phyloP scores from a whole-genome alignment of 2,888 invertebrate genomes.

The Drosophila tripunctata region DNA sequence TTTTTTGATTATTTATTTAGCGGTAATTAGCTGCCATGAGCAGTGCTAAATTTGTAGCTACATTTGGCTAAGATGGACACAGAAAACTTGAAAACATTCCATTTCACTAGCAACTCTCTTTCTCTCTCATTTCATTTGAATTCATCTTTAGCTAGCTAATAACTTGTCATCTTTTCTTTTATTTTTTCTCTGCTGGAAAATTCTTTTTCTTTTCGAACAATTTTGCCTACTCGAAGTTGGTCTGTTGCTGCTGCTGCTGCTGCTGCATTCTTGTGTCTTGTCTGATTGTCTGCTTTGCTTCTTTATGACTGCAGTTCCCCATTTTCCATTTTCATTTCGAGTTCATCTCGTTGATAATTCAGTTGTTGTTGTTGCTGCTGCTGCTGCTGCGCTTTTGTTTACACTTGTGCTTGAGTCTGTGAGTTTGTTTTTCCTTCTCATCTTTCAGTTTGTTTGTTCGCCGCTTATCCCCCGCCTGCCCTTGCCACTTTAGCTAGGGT shows the following conservation, averaged over 20 bases:
- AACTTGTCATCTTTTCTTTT: constrained; percentile 60
- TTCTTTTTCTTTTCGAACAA: constrained; percentile 47
- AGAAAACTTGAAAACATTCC: not conserved
- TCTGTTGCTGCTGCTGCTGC: no score
- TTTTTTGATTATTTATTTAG: constrained; percentile 43
- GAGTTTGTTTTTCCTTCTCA: constrained; percentile 38
- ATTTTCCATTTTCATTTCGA: constrained; percentile 52
- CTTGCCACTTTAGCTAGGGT: not conserved
- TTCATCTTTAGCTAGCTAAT: constrained; percentile 39
- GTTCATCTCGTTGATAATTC: constrained; percentile 64
- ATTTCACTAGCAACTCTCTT: not conserved
- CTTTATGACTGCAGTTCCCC: constrained; percentile 24
- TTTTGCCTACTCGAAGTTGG: constrained; percentile 62
- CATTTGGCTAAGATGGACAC: constrained; percentile 8
- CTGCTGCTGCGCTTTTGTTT: constrained; percentile 68
- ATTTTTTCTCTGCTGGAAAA: constrained; percentile 28
- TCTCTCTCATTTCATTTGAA: not conserved
- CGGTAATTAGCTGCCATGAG: constrained; percentile 43
- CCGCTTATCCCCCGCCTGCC: not conserved
- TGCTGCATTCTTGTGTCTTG: no score
- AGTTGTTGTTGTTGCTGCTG: constrained; percentile 31
- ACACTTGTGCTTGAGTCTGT: constrained; percentile 48
- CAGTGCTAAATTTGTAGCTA: constrained; percentile 12
- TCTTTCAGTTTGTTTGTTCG: constrained; percentile 37
- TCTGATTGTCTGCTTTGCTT: constrained; percentile 25